These are phyloP conservation scores for Octodonta nipae DNA, from an alignment of 2,888 invertebrate species.

Conservation along the genomic window DNA sequence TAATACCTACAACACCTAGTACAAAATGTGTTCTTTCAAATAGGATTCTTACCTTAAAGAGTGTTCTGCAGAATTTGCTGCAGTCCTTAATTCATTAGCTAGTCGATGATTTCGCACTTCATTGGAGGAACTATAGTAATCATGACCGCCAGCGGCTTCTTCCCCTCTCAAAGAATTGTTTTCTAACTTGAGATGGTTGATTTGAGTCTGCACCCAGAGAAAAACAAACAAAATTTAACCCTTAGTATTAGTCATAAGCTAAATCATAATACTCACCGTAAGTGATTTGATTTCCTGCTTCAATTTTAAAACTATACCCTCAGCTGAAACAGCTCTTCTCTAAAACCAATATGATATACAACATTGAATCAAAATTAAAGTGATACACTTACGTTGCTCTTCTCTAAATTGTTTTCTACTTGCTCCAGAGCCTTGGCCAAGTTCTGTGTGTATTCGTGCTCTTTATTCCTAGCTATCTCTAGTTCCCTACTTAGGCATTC, in stretches of 20 bases:
- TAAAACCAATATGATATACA: conserved; percentile 23
- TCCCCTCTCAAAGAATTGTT: conserved; percentile 39
- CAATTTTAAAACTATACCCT: conserved; percentile 47
- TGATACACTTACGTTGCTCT: conserved; percentile 38
- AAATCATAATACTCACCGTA: conserved; percentile 39
- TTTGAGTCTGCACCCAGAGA: conserved; percentile 40
- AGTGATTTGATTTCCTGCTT: conserved; percentile 57
- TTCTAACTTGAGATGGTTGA: conserved; percentile 39
- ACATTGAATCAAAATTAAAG: conserved; percentile 5
- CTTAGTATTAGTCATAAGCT: conserved; percentile 43
- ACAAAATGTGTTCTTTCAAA: too few species aligned
- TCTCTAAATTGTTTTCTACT: conserved; percentile 45
- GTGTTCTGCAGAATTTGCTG: conserved; percentile 51
- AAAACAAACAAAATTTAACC: conserved; percentile 5
- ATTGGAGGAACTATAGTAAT: conserved; percentile 20
- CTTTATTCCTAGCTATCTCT: conserved; percentile 38
- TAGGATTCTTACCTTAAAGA: conserved; percentile 44
- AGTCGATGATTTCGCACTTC: conserved; percentile 38
- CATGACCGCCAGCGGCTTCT: conserved; percentile 33
- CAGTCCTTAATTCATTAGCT: conserved; percentile 46
- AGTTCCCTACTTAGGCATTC: conserved; percentile 43
- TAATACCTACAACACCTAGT: too few species aligned
- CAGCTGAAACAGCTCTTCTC: conserved; percentile 48
- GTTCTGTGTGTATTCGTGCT: conserved; percentile 41
- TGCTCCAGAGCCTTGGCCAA: conserved; percentile 44